Evolutionary conservation across 2,113 vertebrate genomes (phyloP), one percentile per base, ranked within the genome.

Genomic region (Scalopus aquaticus): DNA sequence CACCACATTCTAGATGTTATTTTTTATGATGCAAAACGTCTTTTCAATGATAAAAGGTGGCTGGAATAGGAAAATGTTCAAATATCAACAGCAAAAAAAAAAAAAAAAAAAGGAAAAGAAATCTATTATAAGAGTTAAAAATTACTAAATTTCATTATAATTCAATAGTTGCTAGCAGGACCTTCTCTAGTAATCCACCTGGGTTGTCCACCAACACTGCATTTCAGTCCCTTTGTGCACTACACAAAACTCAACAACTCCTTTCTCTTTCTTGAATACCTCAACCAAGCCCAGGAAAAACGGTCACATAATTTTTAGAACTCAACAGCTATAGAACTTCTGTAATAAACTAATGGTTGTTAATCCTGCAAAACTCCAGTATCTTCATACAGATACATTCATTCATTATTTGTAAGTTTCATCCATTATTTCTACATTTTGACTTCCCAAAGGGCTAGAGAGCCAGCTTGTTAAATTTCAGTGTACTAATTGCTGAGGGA

Each of bases 111-210:
- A 39, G 35, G 72, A 64, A 10, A 26, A 73, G 88, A 83, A 10
- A 69, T 82, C 74, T 97, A 92, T 96, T 96, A 97, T 97, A 96
- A 96, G 96, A 94, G 95, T 97, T 98, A 98, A 97, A 94, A 96
- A 97, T 56, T 13, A 81, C 22, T 10, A 97, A 96, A 97, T 97
- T 98, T 96, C 96, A 98, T 98, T 98, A 98, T 98, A 98, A 98
- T 95, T 98, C 97, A 98, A 98, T 97, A 98, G 98, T 98, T 98
- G 98, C 91, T 89, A 97, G 96, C 96, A 67, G 96, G 94, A 79
- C 78, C 95, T 98, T 98, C 97, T 98, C 97, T 97, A 97, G 96
- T 98, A 98, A 98, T 98, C 98, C 98, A 95, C 88, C 88, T 77
- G 91, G 97, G 96, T 93, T 96, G 54, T 64, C 88, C 60, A 28